phyloP scores from a whole-genome alignment of 2,888 invertebrate genomes.

The Strigamia maritima region DNA sequence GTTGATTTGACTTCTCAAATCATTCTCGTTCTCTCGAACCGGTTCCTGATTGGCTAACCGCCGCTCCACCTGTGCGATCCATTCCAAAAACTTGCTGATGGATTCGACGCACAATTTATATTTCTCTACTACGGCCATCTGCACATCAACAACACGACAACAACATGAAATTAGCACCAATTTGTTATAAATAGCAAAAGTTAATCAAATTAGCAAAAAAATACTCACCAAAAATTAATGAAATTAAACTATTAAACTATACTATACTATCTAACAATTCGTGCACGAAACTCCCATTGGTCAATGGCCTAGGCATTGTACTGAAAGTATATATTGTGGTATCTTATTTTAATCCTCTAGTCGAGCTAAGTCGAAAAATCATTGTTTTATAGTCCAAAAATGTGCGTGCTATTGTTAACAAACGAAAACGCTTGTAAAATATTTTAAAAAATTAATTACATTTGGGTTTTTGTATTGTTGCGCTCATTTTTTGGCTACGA shows the following conservation, averaged over 20 bases:
- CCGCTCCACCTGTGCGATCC: constrained; percentile 81
- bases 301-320: too few species aligned
- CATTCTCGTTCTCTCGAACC: constrained; percentile 80
- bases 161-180: not conserved
- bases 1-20: constrained; percentile 83
- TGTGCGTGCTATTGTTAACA: too few species aligned
- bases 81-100: constrained; percentile 75
- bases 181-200: not conserved
- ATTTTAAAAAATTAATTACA: too few species aligned
- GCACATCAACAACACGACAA: constrained; percentile 31
- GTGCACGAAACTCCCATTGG: too few species aligned
- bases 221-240: not conserved
- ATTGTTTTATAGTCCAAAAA: too few species aligned
- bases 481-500: too few species aligned
- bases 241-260: not conserved
- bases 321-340: too few species aligned
- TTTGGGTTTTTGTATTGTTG: too few species aligned
- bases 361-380: too few species aligned
- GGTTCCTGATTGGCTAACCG: constrained; percentile 79
- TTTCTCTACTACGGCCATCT: constrained; percentile 95
- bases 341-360: too few species aligned
- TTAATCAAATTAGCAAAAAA: not conserved
- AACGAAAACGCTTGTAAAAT: too few species aligned
- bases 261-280: too few species aligned
- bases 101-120: constrained; percentile 87